phyloP scores from a whole-genome alignment of 2,797 vertebrate genomes.

The Myiotriccus ornatus region DNA sequence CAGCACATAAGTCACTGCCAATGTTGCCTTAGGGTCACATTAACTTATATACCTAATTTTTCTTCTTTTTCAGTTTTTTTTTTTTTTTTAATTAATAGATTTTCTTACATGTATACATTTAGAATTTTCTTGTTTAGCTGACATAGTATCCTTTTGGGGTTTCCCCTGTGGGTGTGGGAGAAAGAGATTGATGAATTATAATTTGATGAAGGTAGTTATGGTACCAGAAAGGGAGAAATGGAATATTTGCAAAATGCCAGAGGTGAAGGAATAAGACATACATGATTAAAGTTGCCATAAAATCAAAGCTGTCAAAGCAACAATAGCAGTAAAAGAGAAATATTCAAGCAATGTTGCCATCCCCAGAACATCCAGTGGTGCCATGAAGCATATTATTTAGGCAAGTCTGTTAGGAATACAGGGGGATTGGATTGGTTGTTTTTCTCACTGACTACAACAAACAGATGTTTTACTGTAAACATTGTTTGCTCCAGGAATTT shows the following conservation, averaged over 20 bases:
- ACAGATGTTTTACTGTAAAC: conserved; percentile 53
- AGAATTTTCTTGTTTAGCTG: conserved; percentile 69
- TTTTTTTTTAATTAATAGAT: conserved; percentile 66
- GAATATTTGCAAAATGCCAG: conserved; percentile 78
- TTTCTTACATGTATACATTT: conserved; percentile 57
- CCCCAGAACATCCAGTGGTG: conserved; percentile 56
- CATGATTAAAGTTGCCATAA: conserved; percentile 76
- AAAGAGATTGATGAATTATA: conserved; percentile 68
- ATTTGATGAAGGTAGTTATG: conserved; percentile 71
- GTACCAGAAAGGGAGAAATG: conserved; percentile 63
- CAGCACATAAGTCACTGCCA: conserved; percentile 59
- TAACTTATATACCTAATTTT: conserved; percentile 66
- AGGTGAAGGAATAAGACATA: conserved; percentile 76
- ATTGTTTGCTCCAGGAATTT: conserved; percentile 61
- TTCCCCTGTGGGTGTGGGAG: conserved; percentile 27
- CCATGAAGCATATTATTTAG: conserved; percentile 57
- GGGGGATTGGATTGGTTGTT: background rate
- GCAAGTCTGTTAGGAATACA: conserved; percentile 52
- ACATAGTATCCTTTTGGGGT: conserved; percentile 36
- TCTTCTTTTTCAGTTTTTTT: conserved; percentile 18
- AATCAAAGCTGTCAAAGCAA: conserved; percentile 76
- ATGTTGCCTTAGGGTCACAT: conserved; percentile 63
- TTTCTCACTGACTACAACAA: conserved; percentile 54
- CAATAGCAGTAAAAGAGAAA: conserved; percentile 74
- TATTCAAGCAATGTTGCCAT: conserved; percentile 64